These are phyloP conservation scores for Tubulanus polymorphus DNA, from an alignment of 2,888 invertebrate species.

Conservation along the genomic window DNA sequence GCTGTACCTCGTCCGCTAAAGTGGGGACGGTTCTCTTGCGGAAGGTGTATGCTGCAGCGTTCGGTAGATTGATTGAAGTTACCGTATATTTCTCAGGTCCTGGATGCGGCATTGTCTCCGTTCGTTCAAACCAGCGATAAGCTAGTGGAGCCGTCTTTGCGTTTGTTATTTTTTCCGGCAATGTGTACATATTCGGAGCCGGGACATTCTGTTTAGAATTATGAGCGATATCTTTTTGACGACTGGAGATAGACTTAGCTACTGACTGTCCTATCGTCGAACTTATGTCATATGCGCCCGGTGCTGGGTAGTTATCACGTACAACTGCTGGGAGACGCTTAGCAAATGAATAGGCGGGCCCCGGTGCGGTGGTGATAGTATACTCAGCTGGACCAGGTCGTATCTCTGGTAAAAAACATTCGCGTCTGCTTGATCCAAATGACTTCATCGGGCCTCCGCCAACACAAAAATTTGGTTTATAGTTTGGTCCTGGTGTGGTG, in stretches of 20 bases:
- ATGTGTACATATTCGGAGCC: conserved; percentile 11
- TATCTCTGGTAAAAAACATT: no score
- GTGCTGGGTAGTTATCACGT: conserved; percentile 10
- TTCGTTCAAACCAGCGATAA: conserved; percentile 10
- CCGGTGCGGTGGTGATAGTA: background rate
- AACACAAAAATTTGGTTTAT: conserved; percentile 6
- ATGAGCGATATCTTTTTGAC: no score
- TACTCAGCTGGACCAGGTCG: conserved; percentile 13
- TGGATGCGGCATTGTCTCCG: conserved; percentile 10
- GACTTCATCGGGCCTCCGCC: no score
- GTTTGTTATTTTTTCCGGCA: conserved; percentile 7
- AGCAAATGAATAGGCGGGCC: conserved; percentile 12
- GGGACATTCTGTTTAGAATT: no score
- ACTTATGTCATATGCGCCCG: conserved; percentile 12
- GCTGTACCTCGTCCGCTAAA: conserved; percentile 11
- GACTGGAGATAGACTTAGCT: conserved; percentile 11
- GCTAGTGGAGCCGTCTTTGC: conserved; percentile 6
- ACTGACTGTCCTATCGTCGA: conserved; percentile 14
- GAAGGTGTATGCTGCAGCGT: conserved; percentile 7
- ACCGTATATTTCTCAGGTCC: conserved; percentile 8
- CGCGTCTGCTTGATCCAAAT: no score
- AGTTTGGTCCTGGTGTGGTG: conserved; percentile 12
- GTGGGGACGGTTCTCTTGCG: conserved; percentile 6
- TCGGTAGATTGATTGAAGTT: conserved; percentile 4
- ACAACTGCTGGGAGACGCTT: conserved; percentile 10